Evolutionary conservation across 2,888 invertebrate genomes (phyloP), one percentile per base, ranked within the genome.

Genomic region (Sinotaia quadrata): DNA sequence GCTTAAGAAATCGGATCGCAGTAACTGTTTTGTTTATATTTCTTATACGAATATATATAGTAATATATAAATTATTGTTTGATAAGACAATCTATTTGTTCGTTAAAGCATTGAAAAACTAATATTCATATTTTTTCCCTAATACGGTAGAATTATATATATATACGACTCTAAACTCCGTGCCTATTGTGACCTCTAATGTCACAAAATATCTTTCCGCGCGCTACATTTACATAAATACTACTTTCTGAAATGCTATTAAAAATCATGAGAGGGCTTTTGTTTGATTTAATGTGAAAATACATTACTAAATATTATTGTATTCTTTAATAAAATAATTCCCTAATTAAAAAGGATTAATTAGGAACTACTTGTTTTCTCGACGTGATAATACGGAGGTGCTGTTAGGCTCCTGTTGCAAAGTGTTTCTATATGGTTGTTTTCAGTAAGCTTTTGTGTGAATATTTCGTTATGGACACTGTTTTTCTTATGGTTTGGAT

Each of bases 341-440:
- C n/a, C n/a, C n/a, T n/a, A n/a, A n/a, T n/a, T n/a, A n/a, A n/a
- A 41, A 7, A 12, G 47, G 15, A 31, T 18, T 8, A 27, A 18
- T 2, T 15, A 4, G 18, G 73, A 57, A 72, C 78, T 79, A 74
- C 57, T 66, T 79, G 51, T 65, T 68, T 15, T 27, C 70, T 66
- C 70, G 72, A 27, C 49, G 51, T 52, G 27, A 68, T 69, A 77
- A 71, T 75, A 60, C 63, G 71, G 54, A 74, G 71, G 69, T 80
- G 81, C 78, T 78, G 78, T 78, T 74, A 71, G 81, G 78, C 77
- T 71, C 74, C 75, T 76, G 73, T 75, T 75, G 76, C 76, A 74
- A 71, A 77, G 73, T 69, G 75, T 72, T 75, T 76, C 72, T 58
- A 68, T 70, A 63, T 65, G 65, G 49, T 67, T 74, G 71, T 73